Evolutionary conservation across 2,113 vertebrate species (phyloP).

Genomic region (Rutilus rutilus): DNA sequence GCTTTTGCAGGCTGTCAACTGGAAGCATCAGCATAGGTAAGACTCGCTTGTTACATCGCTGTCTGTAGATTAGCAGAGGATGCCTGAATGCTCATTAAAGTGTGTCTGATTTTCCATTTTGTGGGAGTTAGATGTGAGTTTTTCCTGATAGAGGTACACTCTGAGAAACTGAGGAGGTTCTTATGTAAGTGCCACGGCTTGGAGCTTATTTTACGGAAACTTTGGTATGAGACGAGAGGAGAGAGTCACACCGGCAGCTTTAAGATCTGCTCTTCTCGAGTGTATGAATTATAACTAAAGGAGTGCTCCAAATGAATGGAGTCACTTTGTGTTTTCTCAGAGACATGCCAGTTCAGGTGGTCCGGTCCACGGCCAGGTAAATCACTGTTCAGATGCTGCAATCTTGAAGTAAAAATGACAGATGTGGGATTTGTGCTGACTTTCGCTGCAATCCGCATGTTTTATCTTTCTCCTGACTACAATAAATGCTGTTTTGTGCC

Average conservation of each 20-base stretch:
- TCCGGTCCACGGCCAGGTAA: conserved; percentile 25
- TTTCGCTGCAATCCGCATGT: background rate
- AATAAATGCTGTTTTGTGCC: conserved; percentile 14
- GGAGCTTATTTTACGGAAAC: conserved; percentile 59
- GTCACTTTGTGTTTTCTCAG: conserved; percentile 25
- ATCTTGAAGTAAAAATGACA: background rate
- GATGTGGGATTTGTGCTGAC: background rate
- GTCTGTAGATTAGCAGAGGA: conserved; percentile 17
- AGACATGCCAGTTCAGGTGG: background rate
- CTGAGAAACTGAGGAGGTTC: conserved; percentile 1
- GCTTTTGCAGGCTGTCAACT: conserved; percentile 56
- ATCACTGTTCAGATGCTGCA: conserved; percentile 1
- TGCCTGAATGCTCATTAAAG: conserved; percentile 22
- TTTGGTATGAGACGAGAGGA: conserved; percentile 49
- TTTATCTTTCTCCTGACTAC: conserved; percentile 7
- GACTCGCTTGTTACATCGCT: conserved; percentile 17
- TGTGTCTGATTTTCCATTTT: background rate
- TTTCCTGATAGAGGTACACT: conserved; percentile 4
- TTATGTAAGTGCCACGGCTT: conserved; percentile 52
- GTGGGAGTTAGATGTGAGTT: conserved; percentile 33
- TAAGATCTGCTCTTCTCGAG: conserved; percentile 22
- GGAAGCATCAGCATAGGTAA: conserved; percentile 41
- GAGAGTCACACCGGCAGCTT: conserved; percentile 1
- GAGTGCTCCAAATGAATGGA: conserved; percentile 25
- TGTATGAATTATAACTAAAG: conserved; percentile 43